These are phyloP conservation scores for Leptopilina boulardi DNA, from an alignment of 1,140 invertebrate genomes.

Conservation along the genomic window DNA sequence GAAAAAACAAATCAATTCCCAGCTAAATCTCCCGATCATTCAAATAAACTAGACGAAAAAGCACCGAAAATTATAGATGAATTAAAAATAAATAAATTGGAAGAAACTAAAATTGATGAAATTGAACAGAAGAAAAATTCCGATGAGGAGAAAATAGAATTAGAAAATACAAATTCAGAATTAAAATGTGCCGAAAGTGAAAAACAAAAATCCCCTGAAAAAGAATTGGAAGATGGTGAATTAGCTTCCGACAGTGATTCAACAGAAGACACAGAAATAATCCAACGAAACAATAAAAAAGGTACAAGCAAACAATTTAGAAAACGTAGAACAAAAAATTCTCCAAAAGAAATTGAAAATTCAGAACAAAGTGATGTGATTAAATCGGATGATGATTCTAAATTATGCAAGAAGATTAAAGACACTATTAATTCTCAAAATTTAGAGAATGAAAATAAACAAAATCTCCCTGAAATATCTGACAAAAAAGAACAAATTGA, in stretches of 20 bases:
- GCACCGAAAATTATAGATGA: background rate
- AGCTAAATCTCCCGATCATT: background rate
- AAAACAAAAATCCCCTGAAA: background rate
- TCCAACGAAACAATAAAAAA: conserved; percentile 19
- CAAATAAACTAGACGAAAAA: background rate
- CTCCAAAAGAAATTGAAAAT: conserved; percentile 26
- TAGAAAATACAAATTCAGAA: conserved; percentile 6
- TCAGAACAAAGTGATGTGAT: conserved; percentile 24
- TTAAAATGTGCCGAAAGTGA: background rate
- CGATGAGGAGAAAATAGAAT: background rate
- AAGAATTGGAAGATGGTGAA: conserved; percentile 30
- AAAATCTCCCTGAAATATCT: conserved; percentile 39
- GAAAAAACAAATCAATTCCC: background rate
- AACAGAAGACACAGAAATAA: conserved; percentile 4
- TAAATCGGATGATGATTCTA: conserved; percentile 6
- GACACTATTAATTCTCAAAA: conserved; percentile 40
- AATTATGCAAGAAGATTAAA: conserved; percentile 29
- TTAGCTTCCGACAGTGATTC: background rate
- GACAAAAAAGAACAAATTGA: conserved; percentile 1
- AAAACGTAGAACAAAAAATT: conserved; percentile 43
- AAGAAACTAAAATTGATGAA: conserved; percentile 1
- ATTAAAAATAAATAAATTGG: background rate
- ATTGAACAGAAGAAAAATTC: background rate
- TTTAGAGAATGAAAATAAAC: conserved; percentile 36
- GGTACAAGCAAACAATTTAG: conserved; percentile 35